Evolutionary conservation across 2,888 invertebrate species (phyloP), one percentile per base, ranked within the genome.

Genomic region (Apamea crenata): DNA sequence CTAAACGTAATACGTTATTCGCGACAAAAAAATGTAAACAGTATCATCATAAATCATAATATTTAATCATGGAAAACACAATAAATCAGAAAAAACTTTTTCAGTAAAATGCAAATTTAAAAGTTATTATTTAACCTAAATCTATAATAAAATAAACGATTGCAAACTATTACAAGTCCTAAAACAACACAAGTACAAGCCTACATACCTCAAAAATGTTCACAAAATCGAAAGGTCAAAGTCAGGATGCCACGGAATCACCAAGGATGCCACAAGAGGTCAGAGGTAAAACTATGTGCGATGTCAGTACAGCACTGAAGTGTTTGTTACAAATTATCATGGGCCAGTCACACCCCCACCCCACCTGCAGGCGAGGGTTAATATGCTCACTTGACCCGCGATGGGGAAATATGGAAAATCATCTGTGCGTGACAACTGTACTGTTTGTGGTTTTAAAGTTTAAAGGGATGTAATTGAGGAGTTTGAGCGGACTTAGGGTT

Each of bases 381-480:
- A 95, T 94, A 95, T 93, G 94, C 91, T 93, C 94, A 96, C 95
- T 96, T 96, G 95, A 96, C 95, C 95, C 94, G 88, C 84, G 90
- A 77, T 78, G 90, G 92, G 91, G 90, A 92, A 92, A 91, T 91
- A 90, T 90, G 89, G 89, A 92, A 93, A 95, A 92, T 92, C 95
- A 95, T 94, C 95, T 91, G 92, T 93, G 95, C 96, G 95, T 96
- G 95, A 94, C 95, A 87, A 87, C 73, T 76, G 40, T 82, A 74
- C 82, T 76, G 80, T 82, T 88, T 82, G 86, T 82, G 90, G 88
- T 78, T 87, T 86, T 82, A 86, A 87, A 82, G 82, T 84, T 86
- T 87, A 77, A 73, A 86, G 84, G 86, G 81, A 67, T 68, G 73
- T 79, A 71, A 78, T 79, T 77, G 32, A 29, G 44, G 63, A 40